Evolutionary conservation across 2,888 invertebrate species (phyloP).

Genomic region (Andrena praecox): DNA sequence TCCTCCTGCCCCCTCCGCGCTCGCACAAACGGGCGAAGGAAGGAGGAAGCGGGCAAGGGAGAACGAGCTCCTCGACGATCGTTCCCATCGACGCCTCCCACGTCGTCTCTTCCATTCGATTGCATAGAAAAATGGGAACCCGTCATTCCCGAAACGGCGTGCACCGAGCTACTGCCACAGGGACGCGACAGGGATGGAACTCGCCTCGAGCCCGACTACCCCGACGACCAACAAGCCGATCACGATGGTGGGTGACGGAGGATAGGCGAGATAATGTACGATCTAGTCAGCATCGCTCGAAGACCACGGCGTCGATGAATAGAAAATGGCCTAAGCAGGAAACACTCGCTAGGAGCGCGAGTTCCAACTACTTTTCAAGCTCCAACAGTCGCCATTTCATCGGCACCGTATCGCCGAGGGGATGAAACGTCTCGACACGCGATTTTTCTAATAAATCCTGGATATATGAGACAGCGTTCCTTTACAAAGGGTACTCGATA

Average conservation of each 20-base stretch:
- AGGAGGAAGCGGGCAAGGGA: constrained; percentile 6
- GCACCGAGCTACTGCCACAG: constrained; percentile 66
- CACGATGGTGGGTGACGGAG: neutral
- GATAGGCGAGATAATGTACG: constrained; percentile 21
- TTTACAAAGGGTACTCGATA: too few species aligned
- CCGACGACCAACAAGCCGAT: constrained; percentile 21
- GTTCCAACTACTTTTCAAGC: neutral
- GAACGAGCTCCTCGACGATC: neutral
- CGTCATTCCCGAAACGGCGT: constrained; percentile 48
- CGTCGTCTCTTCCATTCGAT: constrained; percentile 28
- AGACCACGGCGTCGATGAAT: constrained; percentile 38
- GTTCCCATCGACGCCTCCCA: constrained; percentile 1
- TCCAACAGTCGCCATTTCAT: constrained; percentile 25
- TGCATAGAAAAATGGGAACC: constrained; percentile 9
- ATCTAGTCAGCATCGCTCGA: constrained; percentile 62
- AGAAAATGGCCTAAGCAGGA: constrained; percentile 62
- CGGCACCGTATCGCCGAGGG: neutral
- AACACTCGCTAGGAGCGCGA: constrained; percentile 22
- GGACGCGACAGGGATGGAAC: constrained; percentile 48
- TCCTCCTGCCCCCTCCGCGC: neutral
- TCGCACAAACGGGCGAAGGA: neutral
- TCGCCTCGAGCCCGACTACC: constrained; percentile 16
- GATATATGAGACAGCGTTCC: too few species aligned
- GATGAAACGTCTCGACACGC: neutral
- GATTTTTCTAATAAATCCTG: too few species aligned